These are phyloP conservation scores for Mesoligia furuncula DNA, from an alignment of 2,888 invertebrate species.

Conservation along the genomic window DNA sequence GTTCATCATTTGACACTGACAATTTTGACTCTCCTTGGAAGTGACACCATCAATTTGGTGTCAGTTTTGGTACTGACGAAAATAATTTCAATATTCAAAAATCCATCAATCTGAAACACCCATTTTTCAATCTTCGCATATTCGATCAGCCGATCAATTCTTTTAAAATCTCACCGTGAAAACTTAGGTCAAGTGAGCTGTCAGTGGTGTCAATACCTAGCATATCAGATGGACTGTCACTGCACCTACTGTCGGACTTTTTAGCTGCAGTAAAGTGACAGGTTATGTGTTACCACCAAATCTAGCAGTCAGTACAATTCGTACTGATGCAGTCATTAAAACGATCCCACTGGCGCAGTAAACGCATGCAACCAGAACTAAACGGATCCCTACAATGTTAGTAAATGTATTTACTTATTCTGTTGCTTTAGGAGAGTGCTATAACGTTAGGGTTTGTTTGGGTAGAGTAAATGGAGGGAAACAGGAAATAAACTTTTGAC, in stretches of 20 bases:
- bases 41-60: not conserved
- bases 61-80: not conserved
- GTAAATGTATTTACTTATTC: conserved; percentile 19
- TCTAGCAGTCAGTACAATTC: conserved; percentile 12
- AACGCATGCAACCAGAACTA: conserved; percentile 21
- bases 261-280: too few species aligned
- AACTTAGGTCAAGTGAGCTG: too few species aligned
- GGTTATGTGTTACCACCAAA: not conserved
- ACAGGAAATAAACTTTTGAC: not conserved
- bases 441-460: not conserved
- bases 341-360: not conserved
- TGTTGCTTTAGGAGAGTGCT: conserved; percentile 4
- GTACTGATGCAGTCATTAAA: conserved; percentile 34
- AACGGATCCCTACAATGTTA: conserved; percentile 9
- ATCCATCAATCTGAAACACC: not conserved
- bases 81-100: not conserved
- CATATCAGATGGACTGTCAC: too few species aligned
- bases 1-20: not conserved
- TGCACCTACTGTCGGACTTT: too few species aligned
- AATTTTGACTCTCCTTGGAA: not conserved
- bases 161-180: too few species aligned
- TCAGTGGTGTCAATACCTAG: too few species aligned
- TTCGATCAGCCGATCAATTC: too few species aligned
- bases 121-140: not conserved
- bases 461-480: not conserved